A percentile compares a stretch with the other conserved stretches of the same genome.
Conservation (phyloP, 2,113 vertebrate species). For the Xiphophorus maculatus region DNA sequence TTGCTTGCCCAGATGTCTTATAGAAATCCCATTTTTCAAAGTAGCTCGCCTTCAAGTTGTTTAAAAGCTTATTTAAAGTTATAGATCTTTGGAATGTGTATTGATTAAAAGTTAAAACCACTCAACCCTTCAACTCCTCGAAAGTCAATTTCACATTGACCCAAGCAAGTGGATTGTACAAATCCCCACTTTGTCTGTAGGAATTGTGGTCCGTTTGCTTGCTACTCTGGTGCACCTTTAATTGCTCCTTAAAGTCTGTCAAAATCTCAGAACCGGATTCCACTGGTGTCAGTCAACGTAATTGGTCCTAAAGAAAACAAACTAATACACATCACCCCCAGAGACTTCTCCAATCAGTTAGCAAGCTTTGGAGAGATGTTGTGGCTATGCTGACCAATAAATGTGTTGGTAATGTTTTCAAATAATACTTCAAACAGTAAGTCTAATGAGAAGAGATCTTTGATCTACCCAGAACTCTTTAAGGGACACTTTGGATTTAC, state of each 20-base stretch:
- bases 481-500: not conserved
- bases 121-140: slow-evolving; percentile 8
- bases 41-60: not conserved
- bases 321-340: slow-evolving; percentile 43
- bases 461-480: not conserved
- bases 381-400: slow-evolving; percentile 3
- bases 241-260: slow-evolving; percentile 62
- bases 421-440: not conserved
- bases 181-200: slow-evolving; percentile 16
- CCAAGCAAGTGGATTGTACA: slow-evolving; percentile 16
- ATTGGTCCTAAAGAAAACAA: slow-evolving; percentile 57
- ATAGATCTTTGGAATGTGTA: slow-evolving; percentile 38
- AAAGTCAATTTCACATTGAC: slow-evolving; percentile 48
- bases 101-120: slow-evolving; percentile 42
- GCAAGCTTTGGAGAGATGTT: slow-evolving; percentile 32
- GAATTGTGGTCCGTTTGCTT: not conserved
- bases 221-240: slow-evolving; percentile 27
- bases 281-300: slow-evolving; percentile 51
- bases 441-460: not conserved
- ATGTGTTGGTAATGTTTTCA: slow-evolving; percentile 9
- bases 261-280: slow-evolving; percentile 36
- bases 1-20: slow-evolving; percentile 15
- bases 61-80: slow-evolving; percentile 34
- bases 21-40: slow-evolving; percentile 11
- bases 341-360: slow-evolving; percentile 16